These are phyloP conservation scores for Phortica variegata DNA, from an alignment of 1,140 invertebrate genomes.

Conservation along the genomic window DNA sequence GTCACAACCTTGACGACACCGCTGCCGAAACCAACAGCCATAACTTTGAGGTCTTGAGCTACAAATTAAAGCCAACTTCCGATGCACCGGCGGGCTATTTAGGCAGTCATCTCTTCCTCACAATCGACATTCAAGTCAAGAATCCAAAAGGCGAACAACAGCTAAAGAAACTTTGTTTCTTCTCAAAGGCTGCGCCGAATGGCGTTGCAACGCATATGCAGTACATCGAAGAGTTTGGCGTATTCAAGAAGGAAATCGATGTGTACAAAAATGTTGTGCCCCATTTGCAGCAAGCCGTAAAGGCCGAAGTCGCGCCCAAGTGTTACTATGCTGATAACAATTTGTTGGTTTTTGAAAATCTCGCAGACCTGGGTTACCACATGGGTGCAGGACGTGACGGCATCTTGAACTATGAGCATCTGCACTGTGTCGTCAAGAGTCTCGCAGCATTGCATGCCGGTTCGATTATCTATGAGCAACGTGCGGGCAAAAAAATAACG, in stretches of 20 bases:
- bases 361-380: conserved; percentile 49
- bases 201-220: conserved; percentile 45
- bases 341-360: conserved; percentile 59
- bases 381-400: conserved; percentile 48
- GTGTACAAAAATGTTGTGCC: conserved; percentile 59
- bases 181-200: conserved; percentile 59
- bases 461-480: conserved; percentile 60
- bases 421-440: conserved; percentile 58
- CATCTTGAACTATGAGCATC: conserved; percentile 58
- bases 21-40: conserved; percentile 48
- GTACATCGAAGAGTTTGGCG: conserved; percentile 58
- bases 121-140: conserved; percentile 20
- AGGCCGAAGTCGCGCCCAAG: conserved; percentile 40
- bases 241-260: conserved; percentile 59
- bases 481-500: conserved; percentile 48
- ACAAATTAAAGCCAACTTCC: conserved; percentile 30
- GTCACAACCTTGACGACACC: conserved; percentile 16
- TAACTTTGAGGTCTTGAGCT: conserved; percentile 36
- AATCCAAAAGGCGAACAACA: conserved; percentile 13
- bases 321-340: conserved; percentile 58
- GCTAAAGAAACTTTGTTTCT: conserved; percentile 51
- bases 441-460: conserved; percentile 62
- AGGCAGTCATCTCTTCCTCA: conserved; percentile 57
- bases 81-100: conserved; percentile 59
- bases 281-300: conserved; percentile 34